Evolutionary conservation across 64 coral and sea anemone genomes (phyloP), one percentile per base, ranked within the genome.

Genomic region (Trachythela sp.): DNA sequence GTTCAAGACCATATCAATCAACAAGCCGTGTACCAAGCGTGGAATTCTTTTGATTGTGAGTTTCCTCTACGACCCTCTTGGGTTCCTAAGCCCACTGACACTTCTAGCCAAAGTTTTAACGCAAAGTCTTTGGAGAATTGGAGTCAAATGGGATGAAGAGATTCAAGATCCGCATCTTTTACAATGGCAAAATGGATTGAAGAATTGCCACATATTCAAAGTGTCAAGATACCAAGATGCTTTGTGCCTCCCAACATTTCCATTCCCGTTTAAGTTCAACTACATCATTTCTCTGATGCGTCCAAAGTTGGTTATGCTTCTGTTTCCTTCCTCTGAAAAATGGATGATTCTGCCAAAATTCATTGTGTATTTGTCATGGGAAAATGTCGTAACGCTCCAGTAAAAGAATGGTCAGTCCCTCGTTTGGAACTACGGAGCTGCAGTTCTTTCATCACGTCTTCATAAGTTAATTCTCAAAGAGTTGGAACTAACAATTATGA

Each of bases 291-390:
- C 39, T 42, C 48, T 40, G 89, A 86, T 45, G 89, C 89, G 4
- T 84, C 77, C 9, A 83, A 91, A 35, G 29, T 60, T 70, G 89
- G 77, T 51, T 91, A 91, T 54, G 83, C 89, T 39, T 33, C 83
- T 24, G 45, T 52, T 8, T 48, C 89, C 36, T 91, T 85, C 84
- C 34, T 91, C n/a, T 30, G 89, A 40, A 31, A 70, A 30, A 48
- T 56, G 17, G 36, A 70, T 54, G 48, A 86, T 7, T 27, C 32
- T 77, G 67, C 20, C 18, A 39, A 86, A 76, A 30, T 35, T 24
- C 90, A 92, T 32, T 92, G 84, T 38, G 31, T 54, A 60, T 86
- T 87, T 83, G 68, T 92, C 8, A 77, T 92, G 40, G 85, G 85
- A 24, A 92, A 92, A 80, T 83, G 85, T 35, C 67, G 85, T 9